Evolutionary conservation across 2,888 invertebrate species (phyloP), one percentile per base, ranked within the genome.

Genomic region (Archaeoteleia sp.): DNA sequence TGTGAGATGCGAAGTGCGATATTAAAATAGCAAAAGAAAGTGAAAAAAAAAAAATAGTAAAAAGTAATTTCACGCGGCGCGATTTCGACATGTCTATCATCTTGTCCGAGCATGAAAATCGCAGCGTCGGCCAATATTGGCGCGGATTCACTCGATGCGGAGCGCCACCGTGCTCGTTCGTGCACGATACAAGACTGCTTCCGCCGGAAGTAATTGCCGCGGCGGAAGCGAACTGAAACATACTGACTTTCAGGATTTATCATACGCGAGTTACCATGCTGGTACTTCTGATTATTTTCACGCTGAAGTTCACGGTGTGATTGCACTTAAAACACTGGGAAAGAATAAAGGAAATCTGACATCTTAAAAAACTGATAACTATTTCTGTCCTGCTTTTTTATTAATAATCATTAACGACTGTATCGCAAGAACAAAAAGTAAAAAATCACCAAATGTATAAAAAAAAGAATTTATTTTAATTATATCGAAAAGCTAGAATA

Each of bases 141-240:
- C 39, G 25, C 37, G 17, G 30, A 57, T 57, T 46, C 46, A 30
- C 46, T 7, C 29, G 9, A 8, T 29, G 29, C 29, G 29, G 29
- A n/a, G n/a, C 9, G 29, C 35, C 45, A 35, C 15, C 20, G 25
- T 14, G 43, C 42, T 48, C 45, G 57, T 66, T 53, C 66, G 67
- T 70, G 67, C 67, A 27, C 67, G 65, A 58, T 66, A 62, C 72
- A 67, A 60, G 55, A 49, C 66, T 58, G 42, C 71, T 76, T 77
- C 74, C 75, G 74, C 63, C 74, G 76, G 76, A 76, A 75, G 75
- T 71, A 72, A 76, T 75, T 73, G 71, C 69, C 60, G 70, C 51
- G 63, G 63, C 70, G 74, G 75, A 75, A 73, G 71, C 67, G 67
- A 69, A 72, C 73, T 71, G 70, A 75, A 78, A 72, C 73, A 71